Evolutionary conservation across 2,888 invertebrate genomes (phyloP).

Genomic region (Caenorhabditis auriculariae): DNA sequence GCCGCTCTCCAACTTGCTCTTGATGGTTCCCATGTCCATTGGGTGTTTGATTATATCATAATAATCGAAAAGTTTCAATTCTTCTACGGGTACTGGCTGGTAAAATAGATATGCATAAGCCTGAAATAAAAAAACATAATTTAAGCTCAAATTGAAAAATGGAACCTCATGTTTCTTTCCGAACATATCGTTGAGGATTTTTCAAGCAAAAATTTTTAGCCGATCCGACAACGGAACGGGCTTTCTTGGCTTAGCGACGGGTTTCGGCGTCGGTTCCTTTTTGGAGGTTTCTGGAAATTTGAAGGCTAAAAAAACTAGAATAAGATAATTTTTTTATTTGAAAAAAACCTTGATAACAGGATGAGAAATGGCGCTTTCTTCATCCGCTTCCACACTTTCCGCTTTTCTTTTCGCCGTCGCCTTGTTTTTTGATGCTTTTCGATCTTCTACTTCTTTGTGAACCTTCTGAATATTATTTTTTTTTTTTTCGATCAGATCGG

Average conservation of each 20-base stretch:
- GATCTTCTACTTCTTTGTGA: no score
- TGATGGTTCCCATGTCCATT: slow-evolving; percentile 96
- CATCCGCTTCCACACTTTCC: slow-evolving; percentile 23
- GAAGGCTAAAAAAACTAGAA: neutral
- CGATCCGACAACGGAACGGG: slow-evolving; percentile 26
- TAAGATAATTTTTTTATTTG: no score
- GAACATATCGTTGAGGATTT: slow-evolving; percentile 65
- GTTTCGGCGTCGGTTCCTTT: neutral
- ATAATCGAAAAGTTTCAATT: slow-evolving; percentile 91
- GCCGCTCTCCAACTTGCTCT: slow-evolving; percentile 82
- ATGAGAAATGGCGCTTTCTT: neutral
- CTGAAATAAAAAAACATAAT: slow-evolving; percentile 4
- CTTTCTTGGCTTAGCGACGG: no score
- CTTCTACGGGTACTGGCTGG: slow-evolving; percentile 94
- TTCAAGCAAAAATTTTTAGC: slow-evolving; percentile 56
- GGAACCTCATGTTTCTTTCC: slow-evolving; percentile 47
- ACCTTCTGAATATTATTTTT: no score
- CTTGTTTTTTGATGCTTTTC: neutral
- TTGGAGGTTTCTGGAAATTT: slow-evolving; percentile 1
- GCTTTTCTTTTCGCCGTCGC: slow-evolving; percentile 10
- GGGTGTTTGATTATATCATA: slow-evolving; percentile 96
- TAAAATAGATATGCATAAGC: slow-evolving; percentile 93
- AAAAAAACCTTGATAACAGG: no score
- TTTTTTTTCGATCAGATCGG: no score
- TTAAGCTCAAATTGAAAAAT: neutral